phyloP scores from a whole-genome alignment of 2,113 vertebrate genomes.

The Scopus umbretta region DNA sequence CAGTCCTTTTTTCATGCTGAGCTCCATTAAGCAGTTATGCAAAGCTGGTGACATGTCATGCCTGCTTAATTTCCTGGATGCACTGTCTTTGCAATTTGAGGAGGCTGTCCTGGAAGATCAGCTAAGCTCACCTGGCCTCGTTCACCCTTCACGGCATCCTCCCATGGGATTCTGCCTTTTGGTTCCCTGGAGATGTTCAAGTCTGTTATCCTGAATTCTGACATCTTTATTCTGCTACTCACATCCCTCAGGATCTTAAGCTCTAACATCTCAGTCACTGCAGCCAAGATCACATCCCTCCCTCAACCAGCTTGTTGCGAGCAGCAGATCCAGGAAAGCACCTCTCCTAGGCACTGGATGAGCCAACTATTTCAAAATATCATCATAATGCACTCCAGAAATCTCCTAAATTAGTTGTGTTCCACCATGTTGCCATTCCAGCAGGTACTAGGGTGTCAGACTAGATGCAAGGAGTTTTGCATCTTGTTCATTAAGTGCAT shows the following conservation, averaged over 20 bases:
- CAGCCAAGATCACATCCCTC: background rate
- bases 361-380: background rate
- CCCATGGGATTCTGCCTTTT: background rate
- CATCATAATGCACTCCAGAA: background rate
- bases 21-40: background rate
- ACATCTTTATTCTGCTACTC: background rate
- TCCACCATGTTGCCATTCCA: background rate
- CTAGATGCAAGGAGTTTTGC: background rate
- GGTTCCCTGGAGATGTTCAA: background rate
- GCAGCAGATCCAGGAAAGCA: background rate
- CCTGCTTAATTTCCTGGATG: background rate
- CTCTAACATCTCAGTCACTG: background rate
- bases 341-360: background rate
- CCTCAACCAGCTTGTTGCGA: background rate
- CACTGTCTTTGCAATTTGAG: background rate
- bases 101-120: background rate
- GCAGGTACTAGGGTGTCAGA: background rate
- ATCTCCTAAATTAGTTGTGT: background rate
- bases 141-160: background rate
- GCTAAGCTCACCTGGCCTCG: background rate
- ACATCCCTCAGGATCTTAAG: background rate
- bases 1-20: background rate
- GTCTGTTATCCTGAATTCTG: background rate
- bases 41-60: background rate
- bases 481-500: background rate